Evolutionary conservation across 2,888 invertebrate genomes (phyloP).

Genomic region (Nomada goodeniana): DNA sequence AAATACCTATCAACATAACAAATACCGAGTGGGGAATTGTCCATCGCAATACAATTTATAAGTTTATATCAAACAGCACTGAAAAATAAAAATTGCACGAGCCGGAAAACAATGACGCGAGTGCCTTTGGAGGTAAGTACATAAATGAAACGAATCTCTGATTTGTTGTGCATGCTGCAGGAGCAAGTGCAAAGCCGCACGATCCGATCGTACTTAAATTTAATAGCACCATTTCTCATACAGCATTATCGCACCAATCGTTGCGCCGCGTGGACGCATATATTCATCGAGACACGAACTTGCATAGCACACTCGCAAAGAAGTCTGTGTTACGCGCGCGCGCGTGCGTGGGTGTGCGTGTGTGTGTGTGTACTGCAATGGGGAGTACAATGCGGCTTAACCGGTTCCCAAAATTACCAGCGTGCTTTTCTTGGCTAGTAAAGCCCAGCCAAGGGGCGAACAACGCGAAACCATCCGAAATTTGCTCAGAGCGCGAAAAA

Average conservation of each 20-base stretch:
- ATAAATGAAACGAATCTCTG: slow-evolving; percentile 1
- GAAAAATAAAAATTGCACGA: background rate
- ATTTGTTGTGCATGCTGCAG: slow-evolving; percentile 15
- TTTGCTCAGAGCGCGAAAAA: slow-evolving; percentile 10
- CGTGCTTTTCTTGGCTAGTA: slow-evolving; percentile 43
- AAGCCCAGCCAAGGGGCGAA: slow-evolving; percentile 44
- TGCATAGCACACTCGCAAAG: slow-evolving; percentile 4
- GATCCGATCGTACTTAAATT: slow-evolving; percentile 54
- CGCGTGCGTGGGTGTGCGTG: slow-evolving; percentile 16
- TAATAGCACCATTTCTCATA: slow-evolving; percentile 52
- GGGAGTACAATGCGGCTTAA: slow-evolving; percentile 53
- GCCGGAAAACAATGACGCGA: background rate
- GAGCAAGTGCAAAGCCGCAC: slow-evolving; percentile 28
- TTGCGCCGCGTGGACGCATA: slow-evolving; percentile 4
- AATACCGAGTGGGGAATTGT: too few relatives aligned
- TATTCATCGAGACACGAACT: background rate
- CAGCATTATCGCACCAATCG: slow-evolving; percentile 51
- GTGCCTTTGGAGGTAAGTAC: background rate
- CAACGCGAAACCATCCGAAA: slow-evolving; percentile 22
- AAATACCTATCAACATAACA: too few relatives aligned
- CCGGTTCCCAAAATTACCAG: slow-evolving; percentile 43
- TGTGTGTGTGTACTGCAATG: slow-evolving; percentile 44
- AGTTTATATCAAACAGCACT: too few relatives aligned
- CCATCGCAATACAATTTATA: background rate
- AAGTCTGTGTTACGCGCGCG: background rate